Conservation (phyloP, 2,113 vertebrate species). For the Python bivittatus region DNA sequence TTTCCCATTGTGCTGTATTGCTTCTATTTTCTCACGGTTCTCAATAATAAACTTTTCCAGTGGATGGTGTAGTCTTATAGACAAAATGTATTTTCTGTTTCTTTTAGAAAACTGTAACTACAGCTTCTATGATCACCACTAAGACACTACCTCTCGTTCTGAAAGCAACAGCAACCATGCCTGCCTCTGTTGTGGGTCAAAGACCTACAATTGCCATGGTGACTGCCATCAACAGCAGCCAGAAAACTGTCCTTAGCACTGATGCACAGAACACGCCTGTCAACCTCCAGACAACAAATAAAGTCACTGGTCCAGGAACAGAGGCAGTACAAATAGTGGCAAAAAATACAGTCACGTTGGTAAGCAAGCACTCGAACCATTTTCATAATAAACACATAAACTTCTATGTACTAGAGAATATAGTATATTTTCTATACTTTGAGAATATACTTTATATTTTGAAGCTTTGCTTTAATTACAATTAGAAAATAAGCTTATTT, state of each 20-base stretch:
- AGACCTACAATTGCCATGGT: slow-evolving; percentile 96
- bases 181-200: slow-evolving; percentile 88
- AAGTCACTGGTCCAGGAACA: slow-evolving; percentile 86
- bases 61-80: slow-evolving; percentile 51
- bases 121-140: slow-evolving; percentile 93
- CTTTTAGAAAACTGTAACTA: slow-evolving; percentile 91
- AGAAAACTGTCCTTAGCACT: slow-evolving; percentile 85
- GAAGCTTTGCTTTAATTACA: slow-evolving; percentile 33
- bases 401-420: not conserved
- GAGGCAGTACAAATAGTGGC: slow-evolving; percentile 92
- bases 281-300: slow-evolving; percentile 95
- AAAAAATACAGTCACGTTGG: slow-evolving; percentile 95
- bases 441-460: not conserved
- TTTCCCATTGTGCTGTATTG: slow-evolving; percentile 51
- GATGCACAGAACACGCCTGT: slow-evolving; percentile 91
- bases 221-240: slow-evolving; percentile 92
- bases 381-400: not conserved
- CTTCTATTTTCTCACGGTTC: slow-evolving; percentile 53
- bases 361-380: slow-evolving; percentile 73
- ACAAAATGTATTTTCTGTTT: slow-evolving; percentile 72
- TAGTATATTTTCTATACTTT: not conserved
- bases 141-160: slow-evolving; percentile 99
- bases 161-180: slow-evolving; percentile 91
- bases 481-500: not conserved
- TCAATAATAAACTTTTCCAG: slow-evolving; percentile 38